Evolutionary conservation across 2,113 vertebrate species (phyloP).

Genomic region (Lycocorax pyrrhopterus): DNA sequence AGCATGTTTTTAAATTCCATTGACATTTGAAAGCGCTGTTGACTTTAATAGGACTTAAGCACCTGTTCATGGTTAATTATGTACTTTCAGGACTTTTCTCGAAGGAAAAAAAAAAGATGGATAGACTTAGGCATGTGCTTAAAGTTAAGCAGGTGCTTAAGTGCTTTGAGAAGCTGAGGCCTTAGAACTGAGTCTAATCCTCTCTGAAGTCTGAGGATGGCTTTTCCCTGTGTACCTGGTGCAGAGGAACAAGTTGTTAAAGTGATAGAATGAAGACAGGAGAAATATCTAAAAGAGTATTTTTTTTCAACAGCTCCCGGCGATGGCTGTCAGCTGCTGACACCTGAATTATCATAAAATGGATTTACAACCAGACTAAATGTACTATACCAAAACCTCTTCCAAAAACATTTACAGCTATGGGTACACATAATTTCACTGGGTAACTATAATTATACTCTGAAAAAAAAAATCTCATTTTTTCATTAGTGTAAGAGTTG

Average conservation of each 20-base stretch:
- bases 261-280: not conserved
- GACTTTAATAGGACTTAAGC: constrained; percentile 63
- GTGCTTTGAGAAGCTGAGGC: not conserved
- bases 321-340: not conserved
- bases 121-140: constrained; percentile 46
- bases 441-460: not conserved
- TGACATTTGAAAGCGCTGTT: constrained; percentile 59
- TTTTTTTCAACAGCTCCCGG: not conserved
- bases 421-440: not conserved
- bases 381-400: not conserved
- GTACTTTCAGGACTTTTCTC: constrained; percentile 32
- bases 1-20: constrained; percentile 54
- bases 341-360: not conserved
- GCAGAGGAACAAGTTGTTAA: not conserved
- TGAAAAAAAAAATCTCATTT: fast-evolving
- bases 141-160: constrained; percentile 61
- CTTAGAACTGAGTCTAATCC: not conserved
- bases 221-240: not conserved
- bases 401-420: not conserved
- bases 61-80: constrained; percentile 63
- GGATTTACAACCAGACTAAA: not conserved
- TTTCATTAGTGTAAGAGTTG: not conserved
- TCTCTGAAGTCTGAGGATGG: not conserved
- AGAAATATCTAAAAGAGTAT: not conserved
- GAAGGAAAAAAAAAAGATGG: not conserved